Evolutionary conservation across 2,113 vertebrate genomes (phyloP).

Genomic region (Rhizomys pruinosus): DNA sequence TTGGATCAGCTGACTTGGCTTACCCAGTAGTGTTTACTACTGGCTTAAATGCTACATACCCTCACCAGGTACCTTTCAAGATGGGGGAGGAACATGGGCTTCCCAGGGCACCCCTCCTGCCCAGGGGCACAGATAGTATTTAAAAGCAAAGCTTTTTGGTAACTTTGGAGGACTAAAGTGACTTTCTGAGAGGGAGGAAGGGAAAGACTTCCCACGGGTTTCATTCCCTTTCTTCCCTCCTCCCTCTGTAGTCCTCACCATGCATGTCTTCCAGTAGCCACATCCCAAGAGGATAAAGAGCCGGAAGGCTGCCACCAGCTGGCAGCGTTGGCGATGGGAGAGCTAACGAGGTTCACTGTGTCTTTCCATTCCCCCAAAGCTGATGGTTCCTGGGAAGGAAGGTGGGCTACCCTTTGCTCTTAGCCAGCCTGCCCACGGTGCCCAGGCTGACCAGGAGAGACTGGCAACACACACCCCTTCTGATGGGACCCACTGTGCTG

Average conservation of each 20-base stretch:
- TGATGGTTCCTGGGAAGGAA: slow-evolving; percentile 92
- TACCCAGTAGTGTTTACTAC: slow-evolving; percentile 90
- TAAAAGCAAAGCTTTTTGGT: background rate
- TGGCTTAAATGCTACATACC: slow-evolving; percentile 89
- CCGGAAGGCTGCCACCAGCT: background rate
- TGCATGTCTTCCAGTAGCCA: background rate
- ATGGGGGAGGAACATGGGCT: slow-evolving; percentile 60
- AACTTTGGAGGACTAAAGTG: background rate
- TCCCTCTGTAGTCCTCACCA: background rate
- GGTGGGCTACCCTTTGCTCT: slow-evolving; percentile 89
- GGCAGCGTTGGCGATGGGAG: background rate
- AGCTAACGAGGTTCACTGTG: background rate
- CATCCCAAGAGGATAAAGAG: slow-evolving; percentile 14
- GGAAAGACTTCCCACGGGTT: background rate
- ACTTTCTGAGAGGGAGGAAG: background rate
- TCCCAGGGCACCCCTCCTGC: background rate
- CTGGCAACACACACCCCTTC: slow-evolving; percentile 83
- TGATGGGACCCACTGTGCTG: slow-evolving; percentile 86
- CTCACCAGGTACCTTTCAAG: slow-evolving; percentile 92
- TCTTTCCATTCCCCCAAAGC: slow-evolving; percentile 82
- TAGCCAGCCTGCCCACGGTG: slow-evolving; percentile 90
- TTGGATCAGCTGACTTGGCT: slow-evolving; percentile 92
- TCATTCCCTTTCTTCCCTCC: background rate
- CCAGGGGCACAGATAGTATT: background rate
- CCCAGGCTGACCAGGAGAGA: slow-evolving; percentile 91